A percentile compares a stretch with the other conserved stretches of the same genome.
Conservation (phyloP, 2,888 invertebrate species). For the Alviniconcha strummeri region DNA sequence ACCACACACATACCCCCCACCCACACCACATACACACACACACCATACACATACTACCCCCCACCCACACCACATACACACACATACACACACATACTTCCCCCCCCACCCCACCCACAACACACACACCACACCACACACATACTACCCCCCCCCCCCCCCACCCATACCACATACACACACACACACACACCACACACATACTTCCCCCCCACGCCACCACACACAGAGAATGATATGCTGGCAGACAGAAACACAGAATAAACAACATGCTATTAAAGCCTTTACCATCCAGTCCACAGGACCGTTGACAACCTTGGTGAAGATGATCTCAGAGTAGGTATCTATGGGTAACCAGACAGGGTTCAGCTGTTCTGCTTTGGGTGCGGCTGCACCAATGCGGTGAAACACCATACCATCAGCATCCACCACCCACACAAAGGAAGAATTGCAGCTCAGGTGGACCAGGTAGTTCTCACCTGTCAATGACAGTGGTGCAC, state of each 20-base stretch:
- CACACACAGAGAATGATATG: not conserved
- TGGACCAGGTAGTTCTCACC: slow-evolving; percentile 71
- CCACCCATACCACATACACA: not conserved
- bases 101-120: not conserved
- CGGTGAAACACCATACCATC: slow-evolving; percentile 75
- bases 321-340: slow-evolving; percentile 64
- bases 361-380: slow-evolving; percentile 72
- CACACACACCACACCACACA: not conserved
- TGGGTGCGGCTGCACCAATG: slow-evolving; percentile 74
- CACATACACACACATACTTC: not conserved
- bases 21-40: no score
- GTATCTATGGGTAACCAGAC: slow-evolving; percentile 76
- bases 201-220: no score
- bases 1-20: no score
- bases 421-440: slow-evolving; percentile 76
- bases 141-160: not conserved
- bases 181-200: no score
- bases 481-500: not conserved
- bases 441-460: slow-evolving; percentile 74
- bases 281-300: slow-evolving; percentile 66
- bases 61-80: no score
- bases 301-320: slow-evolving; percentile 63
- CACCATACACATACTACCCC: no score
- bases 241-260: not conserved
- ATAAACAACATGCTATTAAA: not conserved